A percentile compares a stretch with the other conserved stretches of the same genome.
Evolutionary conservation across 1,140 invertebrate species (phyloP).

Genomic region (Geopemphigus sp.): DNA sequence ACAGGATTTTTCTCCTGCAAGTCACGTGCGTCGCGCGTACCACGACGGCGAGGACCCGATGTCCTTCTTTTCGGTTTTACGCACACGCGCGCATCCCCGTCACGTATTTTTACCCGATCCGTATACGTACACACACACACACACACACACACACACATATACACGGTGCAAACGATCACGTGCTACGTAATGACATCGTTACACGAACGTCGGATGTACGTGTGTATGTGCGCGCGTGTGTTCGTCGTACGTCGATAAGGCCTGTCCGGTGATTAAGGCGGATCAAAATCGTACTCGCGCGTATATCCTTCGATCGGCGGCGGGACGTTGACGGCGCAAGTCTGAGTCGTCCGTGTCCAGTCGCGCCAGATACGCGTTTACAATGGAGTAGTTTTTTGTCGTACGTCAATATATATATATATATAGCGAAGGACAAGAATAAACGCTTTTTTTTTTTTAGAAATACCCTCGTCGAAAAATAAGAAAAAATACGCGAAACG

Average conservation of each 20-base stretch:
- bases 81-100: not conserved
- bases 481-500: no score
- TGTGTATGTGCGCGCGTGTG: no score
- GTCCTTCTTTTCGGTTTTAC: conserved; percentile 37
- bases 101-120: not conserved
- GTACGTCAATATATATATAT: no score
- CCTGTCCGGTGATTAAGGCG: conserved; percentile 25
- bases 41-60: not conserved
- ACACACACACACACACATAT: not conserved
- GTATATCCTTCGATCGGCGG: not conserved
- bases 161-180: conserved; percentile 7
- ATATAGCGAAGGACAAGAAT: no score
- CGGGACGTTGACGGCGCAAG: no score
- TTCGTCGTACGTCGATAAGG: conserved; percentile 15
- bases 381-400: no score
- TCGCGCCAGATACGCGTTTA: no score
- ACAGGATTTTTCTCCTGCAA: conserved; percentile 31
- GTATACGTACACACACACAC: not conserved
- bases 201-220: no score
- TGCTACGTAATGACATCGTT: conserved; percentile 33
- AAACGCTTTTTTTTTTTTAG: no score
- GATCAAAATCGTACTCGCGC: conserved; percentile 39
- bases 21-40: no score
- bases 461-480: no score
- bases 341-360: no score